Evolutionary conservation across 1,140 invertebrate species (phyloP), one percentile per base, ranked within the genome.

Genomic region (Brachionus angularis): DNA sequence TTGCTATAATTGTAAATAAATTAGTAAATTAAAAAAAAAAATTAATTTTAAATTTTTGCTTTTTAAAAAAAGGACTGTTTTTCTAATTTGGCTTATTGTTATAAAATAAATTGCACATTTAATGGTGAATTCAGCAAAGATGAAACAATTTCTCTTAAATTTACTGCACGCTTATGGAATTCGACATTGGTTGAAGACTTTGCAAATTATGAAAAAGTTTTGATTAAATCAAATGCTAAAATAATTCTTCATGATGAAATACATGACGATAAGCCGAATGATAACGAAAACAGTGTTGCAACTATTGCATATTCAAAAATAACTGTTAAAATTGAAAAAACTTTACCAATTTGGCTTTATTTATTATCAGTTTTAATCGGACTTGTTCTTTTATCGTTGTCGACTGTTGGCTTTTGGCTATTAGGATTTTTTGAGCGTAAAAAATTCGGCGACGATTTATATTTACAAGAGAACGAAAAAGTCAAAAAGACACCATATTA

Each of bases 61-160:
- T 12, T 31, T 16, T 47, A 27, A 1, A 33, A 27, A 18, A 36
- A 67, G 62, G 62, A 67, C 1, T 67, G 62, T 23, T 67, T 67
- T n/a, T 47, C 42, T 1, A 47, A 46, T 18, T 47, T 23, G 3
- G 62, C 62, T 12, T 67, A 67, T 67, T 67, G 62, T 36, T 33
- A 67, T 42, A 67, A 50, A 47, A 67, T 67, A 67, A 67, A 67
- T 16, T 67, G 62, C n/a, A 27, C 62, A 21, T 67, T 67, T 67
- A 47, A 33, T 31, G 62, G 62, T 21, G 62, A 67, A 18, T 67
- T 67, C 21, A 50, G 42, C 31, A 67, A 67, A 46, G 62, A 50
- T 25, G 62, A 67, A 18, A 67, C 42, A 12, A 67, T 67, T 29
- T 67, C 62, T 4, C 29, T 67, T 18, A 67, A 67, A 21, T 23